Evolutionary conservation across 2,888 invertebrate genomes (phyloP).

Genomic region (Perithous albicinctus): DNA sequence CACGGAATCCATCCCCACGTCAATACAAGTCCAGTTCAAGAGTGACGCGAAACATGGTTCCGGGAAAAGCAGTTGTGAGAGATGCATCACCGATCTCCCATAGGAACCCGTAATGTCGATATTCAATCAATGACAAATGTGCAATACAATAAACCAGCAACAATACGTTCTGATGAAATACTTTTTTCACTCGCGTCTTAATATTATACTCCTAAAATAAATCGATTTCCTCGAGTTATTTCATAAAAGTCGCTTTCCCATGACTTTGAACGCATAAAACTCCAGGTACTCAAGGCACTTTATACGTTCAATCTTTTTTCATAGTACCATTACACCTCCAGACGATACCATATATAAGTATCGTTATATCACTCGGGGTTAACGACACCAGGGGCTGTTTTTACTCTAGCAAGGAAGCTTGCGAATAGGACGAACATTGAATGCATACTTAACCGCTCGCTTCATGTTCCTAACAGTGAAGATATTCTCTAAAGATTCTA

Average conservation of each 20-base stretch:
- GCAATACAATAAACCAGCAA: conserved; percentile 32
- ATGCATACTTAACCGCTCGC: background rate
- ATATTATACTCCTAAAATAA: background rate
- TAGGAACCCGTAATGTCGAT: conserved; percentile 33
- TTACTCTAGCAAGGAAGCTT: background rate
- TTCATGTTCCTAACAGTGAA: background rate
- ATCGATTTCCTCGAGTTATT: background rate
- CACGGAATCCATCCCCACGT: conserved; percentile 74
- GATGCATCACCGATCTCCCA: conserved; percentile 47
- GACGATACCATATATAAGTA: background rate
- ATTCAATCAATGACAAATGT: conserved; percentile 51
- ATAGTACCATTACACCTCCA: conserved; percentile 11
- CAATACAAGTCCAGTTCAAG: conserved; percentile 49
- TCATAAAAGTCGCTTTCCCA: conserved; percentile 12
- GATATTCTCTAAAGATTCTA: background rate
- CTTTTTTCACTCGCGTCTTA: background rate
- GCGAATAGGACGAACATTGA: background rate
- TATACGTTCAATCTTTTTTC: conserved; percentile 46
- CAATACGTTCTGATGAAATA: conserved; percentile 37
- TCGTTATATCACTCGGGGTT: background rate
- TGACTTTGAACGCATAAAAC: conserved; percentile 29
- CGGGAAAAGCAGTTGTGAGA: conserved; percentile 34
- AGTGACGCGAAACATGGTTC: conserved; percentile 68
- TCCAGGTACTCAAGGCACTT: conserved; percentile 18
- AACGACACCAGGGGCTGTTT: background rate